Conservation (phyloP, 1,140 invertebrate species). For the Antheraea pernyi region DNA sequence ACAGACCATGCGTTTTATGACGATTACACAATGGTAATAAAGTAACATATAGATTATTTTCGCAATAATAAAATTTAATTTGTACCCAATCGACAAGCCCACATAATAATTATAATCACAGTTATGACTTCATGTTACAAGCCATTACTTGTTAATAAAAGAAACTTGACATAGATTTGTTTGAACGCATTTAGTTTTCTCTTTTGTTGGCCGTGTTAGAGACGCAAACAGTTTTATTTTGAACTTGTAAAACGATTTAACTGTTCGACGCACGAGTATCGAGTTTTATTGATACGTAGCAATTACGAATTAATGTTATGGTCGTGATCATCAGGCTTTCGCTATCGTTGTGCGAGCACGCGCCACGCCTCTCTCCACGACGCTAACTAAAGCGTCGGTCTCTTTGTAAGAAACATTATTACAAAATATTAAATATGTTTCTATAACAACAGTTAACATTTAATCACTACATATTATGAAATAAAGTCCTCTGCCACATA, state of each 20-base stretch:
- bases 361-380: conserved; percentile 32
- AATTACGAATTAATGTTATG: conserved; percentile 39
- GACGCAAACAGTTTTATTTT: not conserved
- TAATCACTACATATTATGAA: no score
- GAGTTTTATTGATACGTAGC: conserved; percentile 31
- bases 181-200: not conserved
- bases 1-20: not conserved
- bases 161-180: conserved; percentile 4
- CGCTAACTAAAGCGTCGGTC: not conserved
- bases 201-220: not conserved
- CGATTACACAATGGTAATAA: not conserved
- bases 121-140: not conserved
- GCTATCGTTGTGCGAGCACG: conserved; percentile 38
- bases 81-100: not conserved
- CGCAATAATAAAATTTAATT: not conserved
- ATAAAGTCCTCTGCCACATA: no score
- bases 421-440: not conserved
- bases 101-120: not conserved
- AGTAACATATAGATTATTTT: not conserved
- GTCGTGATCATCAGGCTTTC: conserved; percentile 57
- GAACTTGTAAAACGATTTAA: conserved; percentile 8
- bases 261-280: conserved; percentile 14
- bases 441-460: no score
- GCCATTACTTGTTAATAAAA: not conserved
- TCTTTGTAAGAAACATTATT: not conserved